Percentiles rank a stretch among this genome's conserved stretches.
Evolutionary conservation across 2,888 invertebrate genomes (phyloP).

Genomic region (Oxycera nigricornis): DNA sequence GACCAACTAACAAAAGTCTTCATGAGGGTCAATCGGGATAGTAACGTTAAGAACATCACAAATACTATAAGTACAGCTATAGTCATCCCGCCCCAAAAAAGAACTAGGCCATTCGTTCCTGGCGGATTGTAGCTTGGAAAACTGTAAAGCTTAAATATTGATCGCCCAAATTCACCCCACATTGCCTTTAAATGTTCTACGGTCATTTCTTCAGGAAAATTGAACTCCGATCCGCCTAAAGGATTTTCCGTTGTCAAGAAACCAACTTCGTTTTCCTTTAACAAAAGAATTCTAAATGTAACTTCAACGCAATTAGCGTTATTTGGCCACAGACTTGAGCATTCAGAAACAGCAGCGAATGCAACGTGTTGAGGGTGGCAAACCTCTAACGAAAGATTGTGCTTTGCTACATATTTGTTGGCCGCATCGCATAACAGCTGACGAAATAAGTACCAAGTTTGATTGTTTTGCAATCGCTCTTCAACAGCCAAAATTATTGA

Average conservation of each 20-base stretch:
- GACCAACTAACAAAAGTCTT: conserved; percentile 45
- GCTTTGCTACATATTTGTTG: conserved; percentile 42
- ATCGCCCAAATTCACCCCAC: conserved; percentile 47
- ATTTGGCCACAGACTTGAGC: conserved; percentile 48
- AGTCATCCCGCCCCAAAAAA: conserved; percentile 49
- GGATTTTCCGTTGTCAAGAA: conserved; percentile 42
- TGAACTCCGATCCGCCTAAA: background rate
- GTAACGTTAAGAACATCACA: conserved; percentile 44
- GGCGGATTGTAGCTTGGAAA: conserved; percentile 46
- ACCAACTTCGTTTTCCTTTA: conserved; percentile 29
- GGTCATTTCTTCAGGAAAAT: conserved; percentile 8
- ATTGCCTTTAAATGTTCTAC: conserved; percentile 46
- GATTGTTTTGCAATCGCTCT: conserved; percentile 42
- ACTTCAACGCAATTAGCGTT: conserved; percentile 47
- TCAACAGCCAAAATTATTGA: conserved; percentile 43
- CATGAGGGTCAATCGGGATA: conserved; percentile 42
- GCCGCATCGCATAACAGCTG: conserved; percentile 44
- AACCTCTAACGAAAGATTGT: conserved; percentile 40
- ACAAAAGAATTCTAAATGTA: conserved; percentile 46
- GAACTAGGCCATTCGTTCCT: conserved; percentile 43
- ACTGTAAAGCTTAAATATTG: conserved; percentile 36
- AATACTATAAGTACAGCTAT: conserved; percentile 44
- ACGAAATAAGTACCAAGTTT: conserved; percentile 48
- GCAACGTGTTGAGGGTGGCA: conserved; percentile 47
- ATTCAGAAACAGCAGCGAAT: conserved; percentile 47